Evolutionary conservation across 2,113 vertebrate species (phyloP), one percentile per base, ranked within the genome.

Genomic region (Psammodynastes pulverulentus): DNA sequence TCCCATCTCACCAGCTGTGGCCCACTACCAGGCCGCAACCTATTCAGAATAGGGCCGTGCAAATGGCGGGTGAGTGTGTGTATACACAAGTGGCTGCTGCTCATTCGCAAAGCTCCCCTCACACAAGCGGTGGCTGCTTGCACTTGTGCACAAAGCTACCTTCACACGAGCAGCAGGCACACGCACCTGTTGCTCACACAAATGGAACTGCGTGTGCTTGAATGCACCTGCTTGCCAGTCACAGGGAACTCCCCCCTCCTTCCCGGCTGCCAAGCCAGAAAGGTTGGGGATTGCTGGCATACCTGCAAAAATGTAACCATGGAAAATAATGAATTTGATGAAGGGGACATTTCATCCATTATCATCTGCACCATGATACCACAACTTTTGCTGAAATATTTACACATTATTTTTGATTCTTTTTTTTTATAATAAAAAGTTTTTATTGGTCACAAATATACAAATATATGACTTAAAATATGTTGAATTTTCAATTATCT

Each of bases 121-220:
- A 4, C 12, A 9, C 1, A 4, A n/a, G 29, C 1, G 1, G 9
- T n/a, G 29, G 4, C 29, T 5, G 29, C 58, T n/a, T 62, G 58
- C 10, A n/a, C 29, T 62, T n/a, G 29, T 10, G 1, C 12, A 4
- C 4, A 5, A 62, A n/a, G 29, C 29, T 13, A 0, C 58, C 1
- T 13, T 62, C 3, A 5, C 29, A 13, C 0, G 26, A 62, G 29
- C 0, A 1, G 26, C 0, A 1, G 10, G 58, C 3, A 29, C 10
- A 62, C 0, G 4, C 0, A 13, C 58, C 58, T n/a, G 10, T 10
- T 2, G 58, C 58, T 62, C 26, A n/a, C 58, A n/a, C 10, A 62
- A 62, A n/a, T n/a, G 10, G 10, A 13, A 62, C 58, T n/a, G 26
- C 4, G 1, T n/a, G 4, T 13, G 10, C 26, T 62, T 62, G 9